Evolutionary conservation across 2,113 vertebrate genomes (phyloP).

Genomic region (Microtus montanus): DNA sequence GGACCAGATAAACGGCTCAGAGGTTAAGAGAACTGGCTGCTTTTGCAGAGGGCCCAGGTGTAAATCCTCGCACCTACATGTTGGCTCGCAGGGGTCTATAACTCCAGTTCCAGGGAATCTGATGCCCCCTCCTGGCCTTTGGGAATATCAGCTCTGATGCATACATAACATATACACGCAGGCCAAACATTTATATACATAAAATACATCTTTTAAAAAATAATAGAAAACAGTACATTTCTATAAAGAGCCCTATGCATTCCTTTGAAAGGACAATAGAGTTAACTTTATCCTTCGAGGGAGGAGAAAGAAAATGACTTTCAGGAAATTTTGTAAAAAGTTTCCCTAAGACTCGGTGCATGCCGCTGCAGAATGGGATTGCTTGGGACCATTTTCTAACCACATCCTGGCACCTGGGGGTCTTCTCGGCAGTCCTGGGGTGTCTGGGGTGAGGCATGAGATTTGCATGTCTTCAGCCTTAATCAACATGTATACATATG

Average conservation of each 20-base stretch:
- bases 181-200: constrained; percentile 22
- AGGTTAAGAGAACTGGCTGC: neutral
- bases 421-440: neutral
- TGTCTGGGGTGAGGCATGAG: neutral
- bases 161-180: neutral
- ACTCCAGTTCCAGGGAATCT: neutral
- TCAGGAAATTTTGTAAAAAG: neutral
- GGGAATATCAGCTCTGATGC: neutral
- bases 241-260: neutral
- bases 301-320: constrained; percentile 7
- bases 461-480: neutral
- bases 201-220: constrained; percentile 35
- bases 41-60: neutral
- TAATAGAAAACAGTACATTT: neutral
- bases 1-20: neutral
- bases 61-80: neutral
- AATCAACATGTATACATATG: neutral
- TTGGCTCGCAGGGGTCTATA: neutral
- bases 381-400: neutral
- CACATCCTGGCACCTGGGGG: neutral
- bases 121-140: neutral
- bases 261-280: constrained; percentile 29
- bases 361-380: neutral
- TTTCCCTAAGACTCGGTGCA: neutral
- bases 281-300: neutral